Conservation (phyloP, 2,113 vertebrate genomes). For the Pleuronectes platessa region DNA sequence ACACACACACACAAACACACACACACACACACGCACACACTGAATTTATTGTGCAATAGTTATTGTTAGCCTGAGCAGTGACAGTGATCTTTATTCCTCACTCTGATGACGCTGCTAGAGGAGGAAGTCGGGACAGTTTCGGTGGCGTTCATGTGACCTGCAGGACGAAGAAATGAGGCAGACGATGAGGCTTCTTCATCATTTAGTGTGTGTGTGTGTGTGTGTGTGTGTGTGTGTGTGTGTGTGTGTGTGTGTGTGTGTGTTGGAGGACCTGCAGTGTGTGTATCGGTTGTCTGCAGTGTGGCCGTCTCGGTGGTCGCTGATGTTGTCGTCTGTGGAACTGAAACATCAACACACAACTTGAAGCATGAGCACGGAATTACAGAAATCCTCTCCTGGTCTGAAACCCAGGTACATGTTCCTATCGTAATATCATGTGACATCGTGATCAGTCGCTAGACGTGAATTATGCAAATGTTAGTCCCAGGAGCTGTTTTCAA, state of each 20-base stretch:
- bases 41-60: background rate
- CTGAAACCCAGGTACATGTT: no score
- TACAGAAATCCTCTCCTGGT: no score
- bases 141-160: constrained; percentile 44
- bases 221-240: background rate
- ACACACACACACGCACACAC: background rate
- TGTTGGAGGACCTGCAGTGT: constrained; percentile 7
- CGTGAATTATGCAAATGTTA: no score
- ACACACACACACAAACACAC: no score
- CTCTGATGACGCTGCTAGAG: background rate
- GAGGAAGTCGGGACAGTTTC: background rate
- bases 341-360: constrained; percentile 30
- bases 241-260: background rate
- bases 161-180: constrained; percentile 36
- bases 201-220: constrained; percentile 12
- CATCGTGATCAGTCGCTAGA: no score
- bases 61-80: background rate
- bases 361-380: no score
- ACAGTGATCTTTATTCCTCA: background rate
- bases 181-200: background rate
- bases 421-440: no score
- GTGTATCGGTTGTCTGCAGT: accelerated
- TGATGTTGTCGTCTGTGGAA: background rate
- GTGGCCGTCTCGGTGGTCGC: background rate
- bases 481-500: no score